These are phyloP conservation scores for Monochamus saltuarius DNA, from an alignment of 1,140 invertebrate genomes.

Conservation along the genomic window DNA sequence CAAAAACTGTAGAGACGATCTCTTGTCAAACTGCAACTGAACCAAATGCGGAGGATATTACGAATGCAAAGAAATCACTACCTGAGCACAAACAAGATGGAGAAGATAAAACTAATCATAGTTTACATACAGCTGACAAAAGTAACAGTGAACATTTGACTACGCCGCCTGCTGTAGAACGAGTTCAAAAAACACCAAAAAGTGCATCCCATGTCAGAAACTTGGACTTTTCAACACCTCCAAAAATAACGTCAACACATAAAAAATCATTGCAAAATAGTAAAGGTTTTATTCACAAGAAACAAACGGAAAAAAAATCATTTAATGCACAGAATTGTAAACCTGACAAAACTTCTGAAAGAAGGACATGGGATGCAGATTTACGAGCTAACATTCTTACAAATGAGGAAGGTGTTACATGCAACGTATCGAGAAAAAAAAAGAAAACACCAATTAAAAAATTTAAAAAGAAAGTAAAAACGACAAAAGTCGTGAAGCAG, in stretches of 20 bases:
- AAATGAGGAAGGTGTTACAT: neutral
- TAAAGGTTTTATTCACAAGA: conserved; percentile 20
- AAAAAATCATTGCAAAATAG: conserved; percentile 23
- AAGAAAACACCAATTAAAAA: conserved; percentile 8
- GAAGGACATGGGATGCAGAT: conserved; percentile 23
- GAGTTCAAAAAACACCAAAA: conserved; percentile 25
- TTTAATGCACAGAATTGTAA: conserved; percentile 11
- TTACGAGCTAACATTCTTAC: conserved; percentile 16
- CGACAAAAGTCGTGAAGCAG: neutral
- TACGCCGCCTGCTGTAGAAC: neutral
- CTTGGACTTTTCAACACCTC: conserved; percentile 38
- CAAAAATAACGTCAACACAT: conserved; percentile 21
- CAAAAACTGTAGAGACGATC: neutral
- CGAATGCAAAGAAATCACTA: neutral
- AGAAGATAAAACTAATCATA: neutral
- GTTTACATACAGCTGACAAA: neutral
- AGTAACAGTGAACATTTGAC: neutral
- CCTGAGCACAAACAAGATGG: neutral
- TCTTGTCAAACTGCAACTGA: neutral
- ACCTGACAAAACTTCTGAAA: neutral
- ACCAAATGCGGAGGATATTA: neutral
- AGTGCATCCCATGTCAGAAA: conserved; percentile 37
- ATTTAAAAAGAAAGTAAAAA: neutral
- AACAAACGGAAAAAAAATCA: conserved; percentile 24
- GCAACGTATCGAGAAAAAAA: neutral